Evolutionary conservation across 2,797 vertebrate species (phyloP), one percentile per base, ranked within the genome.

Genomic region (Anguilla anguilla): DNA sequence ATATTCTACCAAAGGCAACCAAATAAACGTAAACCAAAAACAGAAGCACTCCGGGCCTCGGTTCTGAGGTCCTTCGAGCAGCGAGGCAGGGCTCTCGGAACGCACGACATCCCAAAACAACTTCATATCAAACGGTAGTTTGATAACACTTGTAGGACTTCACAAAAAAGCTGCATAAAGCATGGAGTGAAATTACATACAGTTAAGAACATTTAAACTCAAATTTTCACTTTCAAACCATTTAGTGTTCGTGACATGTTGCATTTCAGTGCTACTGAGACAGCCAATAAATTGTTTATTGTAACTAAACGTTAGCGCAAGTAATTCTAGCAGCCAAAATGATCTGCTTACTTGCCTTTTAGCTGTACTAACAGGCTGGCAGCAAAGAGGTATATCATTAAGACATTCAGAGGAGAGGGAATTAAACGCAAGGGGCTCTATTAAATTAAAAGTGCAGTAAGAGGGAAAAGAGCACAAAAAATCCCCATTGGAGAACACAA

Each of bases 251-350:
- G 92, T 88, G 39, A 28, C n/a, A 77, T 85, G 77, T 72, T 59
- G 69, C 59, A 83, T 83, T 87, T 87, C 74, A 86, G 69, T 88
- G 86, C 88, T 89, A 86, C 77, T 86, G 74, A 69, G 59, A 93
- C 92, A 91, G 91, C 93, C 90, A 86, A 89, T 93, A 92, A 92
- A 90, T 89, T 92, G 88, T 92, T 72, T 93, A 89, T 93, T 83
- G 92, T 89, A 92, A 89, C 90, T 90, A 92, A 90, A 94, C 90
- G 86, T 86, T 86, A 87, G 84, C 69, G 69, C 74, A 86, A 59
- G 84, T 77, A 83, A 94, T 94, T 93, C 92, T 95, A 96, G 95
- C 96, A 96, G 95, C 95, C 93, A 94, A 95, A 94, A 92, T 31
- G 90, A 93, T 94, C 92, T 91, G 92, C 92, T 91, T 89, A 92